Percentiles rank a stretch among this genome's conserved stretches.
These are phyloP conservation scores for Pyxicephalus adspersus DNA, from an alignment of 2,113 vertebrate genomes.

Conservation along the genomic window DNA sequence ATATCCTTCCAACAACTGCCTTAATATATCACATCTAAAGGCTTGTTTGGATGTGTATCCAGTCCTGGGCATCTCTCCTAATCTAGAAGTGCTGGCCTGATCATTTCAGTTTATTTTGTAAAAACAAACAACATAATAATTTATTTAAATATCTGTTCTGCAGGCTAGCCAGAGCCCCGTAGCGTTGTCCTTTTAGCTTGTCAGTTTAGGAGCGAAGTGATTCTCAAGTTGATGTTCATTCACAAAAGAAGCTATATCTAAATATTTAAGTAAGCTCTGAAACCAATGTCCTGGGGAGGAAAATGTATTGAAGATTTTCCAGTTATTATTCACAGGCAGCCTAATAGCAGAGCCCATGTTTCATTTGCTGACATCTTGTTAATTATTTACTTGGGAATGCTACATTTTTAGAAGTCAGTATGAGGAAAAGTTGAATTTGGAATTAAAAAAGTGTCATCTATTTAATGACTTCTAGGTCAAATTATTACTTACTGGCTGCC, in stretches of 20 bases:
- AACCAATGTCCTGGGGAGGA: constrained; percentile 41
- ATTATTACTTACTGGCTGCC: background rate
- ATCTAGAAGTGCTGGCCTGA: constrained; percentile 3
- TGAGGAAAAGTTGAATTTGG: constrained; percentile 25
- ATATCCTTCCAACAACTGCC: constrained; percentile 25
- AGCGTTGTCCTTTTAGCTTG: constrained; percentile 48
- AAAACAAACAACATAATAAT: constrained; percentile 37
- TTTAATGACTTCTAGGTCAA: background rate
- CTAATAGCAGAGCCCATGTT: constrained; percentile 33
- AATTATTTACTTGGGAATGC: constrained; percentile 44
- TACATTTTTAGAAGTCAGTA: constrained; percentile 31
- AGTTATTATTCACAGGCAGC: constrained; percentile 35
- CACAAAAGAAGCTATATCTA: constrained; percentile 39
- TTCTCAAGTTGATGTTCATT: constrained; percentile 12
- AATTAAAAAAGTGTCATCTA: constrained; percentile 9
- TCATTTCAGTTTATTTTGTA: constrained; percentile 22
- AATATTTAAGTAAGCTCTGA: constrained; percentile 42
- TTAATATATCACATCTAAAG: constrained; percentile 30
- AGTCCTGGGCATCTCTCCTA: constrained; percentile 30
- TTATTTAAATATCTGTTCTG: constrained; percentile 29
- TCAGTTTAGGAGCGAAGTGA: constrained; percentile 13
- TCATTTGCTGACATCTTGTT: constrained; percentile 33
- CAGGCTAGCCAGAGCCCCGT: background rate
- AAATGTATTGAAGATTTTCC: constrained; percentile 35
- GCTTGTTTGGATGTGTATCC: constrained; percentile 22